A percentile compares a stretch with the other conserved stretches of the same genome.
Evolutionary conservation across 2,113 vertebrate species (phyloP).

Genomic region (Ia io): DNA sequence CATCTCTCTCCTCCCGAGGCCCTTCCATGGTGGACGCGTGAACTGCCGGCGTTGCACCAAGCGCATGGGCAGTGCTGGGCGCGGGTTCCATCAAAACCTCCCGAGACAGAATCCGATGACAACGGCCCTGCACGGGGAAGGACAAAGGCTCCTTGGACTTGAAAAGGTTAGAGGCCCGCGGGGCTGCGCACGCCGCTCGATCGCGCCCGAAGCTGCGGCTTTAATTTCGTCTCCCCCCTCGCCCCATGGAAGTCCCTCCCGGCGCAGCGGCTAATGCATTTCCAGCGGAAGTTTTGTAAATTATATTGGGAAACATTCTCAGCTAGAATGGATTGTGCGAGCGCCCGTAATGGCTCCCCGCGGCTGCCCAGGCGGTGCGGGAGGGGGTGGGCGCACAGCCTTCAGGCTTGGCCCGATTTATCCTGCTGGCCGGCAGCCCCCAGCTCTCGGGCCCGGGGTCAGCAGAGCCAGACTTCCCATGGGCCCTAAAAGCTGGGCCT

Average conservation of each 20-base stretch:
- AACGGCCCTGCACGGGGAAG: slow-evolving; percentile 54
- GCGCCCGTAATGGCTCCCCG: slow-evolving; percentile 79
- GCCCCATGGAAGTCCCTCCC: slow-evolving; percentile 75
- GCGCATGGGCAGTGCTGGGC: slow-evolving; percentile 32
- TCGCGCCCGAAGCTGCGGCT: slow-evolving; percentile 72
- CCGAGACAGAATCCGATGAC: slow-evolving; percentile 73
- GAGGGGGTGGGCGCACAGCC: background rate
- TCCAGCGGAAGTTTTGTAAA: slow-evolving; percentile 85
- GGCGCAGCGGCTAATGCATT: slow-evolving; percentile 83
- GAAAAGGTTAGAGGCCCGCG: slow-evolving; percentile 82
- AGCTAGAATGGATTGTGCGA: slow-evolving; percentile 77
- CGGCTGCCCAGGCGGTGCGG: slow-evolving; percentile 55
- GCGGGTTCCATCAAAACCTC: slow-evolving; percentile 66
- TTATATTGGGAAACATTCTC: slow-evolving; percentile 85
- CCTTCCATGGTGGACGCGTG: background rate
- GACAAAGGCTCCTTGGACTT: slow-evolving; percentile 79
- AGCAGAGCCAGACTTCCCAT: background rate
- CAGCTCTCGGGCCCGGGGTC: fast-evolving
- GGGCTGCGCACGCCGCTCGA: slow-evolving; percentile 73
- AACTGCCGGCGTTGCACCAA: background rate
- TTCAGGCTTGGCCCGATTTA: background rate
- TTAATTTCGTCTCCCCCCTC: slow-evolving; percentile 78
- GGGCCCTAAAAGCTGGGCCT: background rate
- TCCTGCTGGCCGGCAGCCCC: background rate
- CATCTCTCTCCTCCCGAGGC: background rate